These are phyloP conservation scores for Apodemia duryi DNA, from an alignment of 2,888 invertebrate genomes.

Conservation along the genomic window DNA sequence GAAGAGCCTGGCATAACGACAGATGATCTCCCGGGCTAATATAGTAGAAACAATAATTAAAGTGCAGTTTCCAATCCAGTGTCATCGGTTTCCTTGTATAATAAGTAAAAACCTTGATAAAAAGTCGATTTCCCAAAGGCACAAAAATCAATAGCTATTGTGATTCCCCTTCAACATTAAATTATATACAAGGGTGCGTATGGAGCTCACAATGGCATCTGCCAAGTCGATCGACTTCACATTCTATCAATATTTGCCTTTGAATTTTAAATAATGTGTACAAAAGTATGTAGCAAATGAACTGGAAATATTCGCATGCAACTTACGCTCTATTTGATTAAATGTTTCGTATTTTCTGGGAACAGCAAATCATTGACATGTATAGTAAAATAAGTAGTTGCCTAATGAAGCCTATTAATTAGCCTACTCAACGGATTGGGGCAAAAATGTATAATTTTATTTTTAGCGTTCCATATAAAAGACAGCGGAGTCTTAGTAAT, in stretches of 20 bases:
- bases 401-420: too few species aligned
- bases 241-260: constrained; percentile 67
- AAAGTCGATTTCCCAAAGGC: constrained; percentile 53
- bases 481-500: too few species aligned
- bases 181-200: constrained; percentile 60
- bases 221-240: constrained; percentile 60
- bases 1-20: too few species aligned
- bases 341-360: not conserved
- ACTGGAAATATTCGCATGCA: constrained; percentile 5
- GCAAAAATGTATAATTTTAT: too few species aligned
- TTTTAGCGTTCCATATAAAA: too few species aligned
- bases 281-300: constrained; percentile 2
- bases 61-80: too few species aligned
- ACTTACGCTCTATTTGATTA: not conserved
- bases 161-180: constrained; percentile 62
- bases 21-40: too few species aligned
- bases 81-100: too few species aligned
- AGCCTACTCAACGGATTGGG: too few species aligned
- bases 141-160: constrained; percentile 64
- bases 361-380: not conserved
- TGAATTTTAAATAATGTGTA: constrained; percentile 39
- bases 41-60: too few species aligned
- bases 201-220: constrained; percentile 47
- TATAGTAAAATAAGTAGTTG: too few species aligned
- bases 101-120: constrained; percentile 48